These are phyloP conservation scores for Drosophila nigricruria DNA, from an alignment of 2,888 invertebrate species.

Conservation along the genomic window DNA sequence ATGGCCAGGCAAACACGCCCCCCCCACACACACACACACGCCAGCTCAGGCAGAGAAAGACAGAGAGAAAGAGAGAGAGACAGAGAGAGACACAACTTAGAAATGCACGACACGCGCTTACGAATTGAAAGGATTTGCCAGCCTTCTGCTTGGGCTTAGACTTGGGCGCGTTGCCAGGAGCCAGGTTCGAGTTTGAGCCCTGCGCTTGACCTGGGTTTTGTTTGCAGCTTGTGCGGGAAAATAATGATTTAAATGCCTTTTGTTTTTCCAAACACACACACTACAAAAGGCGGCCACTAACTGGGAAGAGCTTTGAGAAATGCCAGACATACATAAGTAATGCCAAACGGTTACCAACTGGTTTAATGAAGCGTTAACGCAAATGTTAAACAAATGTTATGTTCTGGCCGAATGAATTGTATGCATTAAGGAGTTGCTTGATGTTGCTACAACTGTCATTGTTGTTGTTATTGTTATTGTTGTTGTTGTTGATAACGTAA, in stretches of 20 bases:
- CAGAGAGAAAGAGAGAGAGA: neutral
- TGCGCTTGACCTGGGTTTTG: constrained; percentile 34
- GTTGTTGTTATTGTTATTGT: constrained; percentile 27
- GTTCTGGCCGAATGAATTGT: constrained; percentile 79
- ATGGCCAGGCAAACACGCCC: constrained; percentile 62
- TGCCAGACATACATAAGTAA: constrained; percentile 67
- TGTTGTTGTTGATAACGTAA: constrained; percentile 71
- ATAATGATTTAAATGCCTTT: constrained; percentile 81
- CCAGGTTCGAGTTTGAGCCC: neutral
- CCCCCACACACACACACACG: constrained; percentile 10
- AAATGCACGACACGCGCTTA: constrained; percentile 69
- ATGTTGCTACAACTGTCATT: constrained; percentile 14
- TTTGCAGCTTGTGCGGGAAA: constrained; percentile 52
- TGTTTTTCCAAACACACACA: constrained; percentile 24
- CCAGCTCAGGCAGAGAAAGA: neutral
- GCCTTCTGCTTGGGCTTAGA: constrained; percentile 26
- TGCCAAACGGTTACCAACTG: constrained; percentile 44
- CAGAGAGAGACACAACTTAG: constrained; percentile 52
- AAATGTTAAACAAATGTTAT: constrained; percentile 83
- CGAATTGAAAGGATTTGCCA: constrained; percentile 77
- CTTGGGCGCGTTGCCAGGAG: constrained; percentile 33
- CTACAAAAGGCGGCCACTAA: neutral
- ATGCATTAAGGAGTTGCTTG: constrained; percentile 54
- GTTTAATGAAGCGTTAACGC: constrained; percentile 79
- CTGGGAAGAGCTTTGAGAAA: constrained; percentile 51